Evolutionary conservation across 1,140 invertebrate genomes (phyloP).

Genomic region (Popillia japonica): DNA sequence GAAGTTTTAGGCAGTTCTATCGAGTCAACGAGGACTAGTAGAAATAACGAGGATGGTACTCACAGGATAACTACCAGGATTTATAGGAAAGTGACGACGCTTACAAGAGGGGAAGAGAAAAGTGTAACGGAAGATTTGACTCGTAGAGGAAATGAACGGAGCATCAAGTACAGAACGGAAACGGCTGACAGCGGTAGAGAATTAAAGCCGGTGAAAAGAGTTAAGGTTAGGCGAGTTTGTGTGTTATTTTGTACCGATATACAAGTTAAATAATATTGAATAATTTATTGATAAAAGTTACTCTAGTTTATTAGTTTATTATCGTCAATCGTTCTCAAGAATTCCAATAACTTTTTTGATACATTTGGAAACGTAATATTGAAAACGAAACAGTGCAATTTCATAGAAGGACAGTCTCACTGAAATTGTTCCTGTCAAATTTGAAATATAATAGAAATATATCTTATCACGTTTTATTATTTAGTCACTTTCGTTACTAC

Average conservation of each 20-base stretch:
- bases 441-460: too few relatives aligned
- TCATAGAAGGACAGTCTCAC: too few relatives aligned
- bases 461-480: too few relatives aligned
- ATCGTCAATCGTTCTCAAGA: too few relatives aligned
- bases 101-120: slow-evolving; percentile 86
- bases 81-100: slow-evolving; percentile 87
- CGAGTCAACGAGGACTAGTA: slow-evolving; percentile 82
- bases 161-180: slow-evolving; percentile 63
- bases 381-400: too few relatives aligned
- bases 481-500: too few relatives aligned
- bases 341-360: too few relatives aligned
- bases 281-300: too few relatives aligned
- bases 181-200: slow-evolving; percentile 62
- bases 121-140: slow-evolving; percentile 76
- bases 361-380: too few relatives aligned
- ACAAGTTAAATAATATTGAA: too few relatives aligned
- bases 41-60: slow-evolving; percentile 76
- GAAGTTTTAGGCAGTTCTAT: slow-evolving; percentile 84
- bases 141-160: slow-evolving; percentile 62
- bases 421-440: too few relatives aligned
- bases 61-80: slow-evolving; percentile 86
- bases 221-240: slow-evolving; percentile 63
- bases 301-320: too few relatives aligned
- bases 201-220: slow-evolving; percentile 64
- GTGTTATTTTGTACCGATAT: background rate